Base-by-base conservation (phyloP, 2,113 vertebrate species). In the Willisornis vidua region DNA sequence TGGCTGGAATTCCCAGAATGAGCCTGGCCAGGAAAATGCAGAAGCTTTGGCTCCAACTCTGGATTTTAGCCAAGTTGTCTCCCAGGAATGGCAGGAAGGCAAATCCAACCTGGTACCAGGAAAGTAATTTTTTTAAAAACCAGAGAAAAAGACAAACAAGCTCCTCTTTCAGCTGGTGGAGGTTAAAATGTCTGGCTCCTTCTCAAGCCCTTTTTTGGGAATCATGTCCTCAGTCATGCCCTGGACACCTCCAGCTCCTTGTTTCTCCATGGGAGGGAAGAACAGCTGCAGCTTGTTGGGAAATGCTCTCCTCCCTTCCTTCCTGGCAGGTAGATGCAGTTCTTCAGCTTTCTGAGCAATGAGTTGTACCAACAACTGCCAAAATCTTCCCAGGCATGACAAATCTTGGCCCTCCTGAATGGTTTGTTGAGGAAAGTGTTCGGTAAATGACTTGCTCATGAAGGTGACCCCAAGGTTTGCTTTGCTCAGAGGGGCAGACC, bases 1-100 rank as follows among this genome's bases (percentile, higher is more conserved):
- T 2, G 43, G 59, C 82, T 86, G 92, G 65, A 55, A 89, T 98
- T 98, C 96, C 96, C 97, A 97, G 97, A 93, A 97, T 7, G 52
- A 96, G 86, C 74, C 75, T 90, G 94, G 95, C 94, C 95, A 93
- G 87, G 96, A 97, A 95, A 93, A 65, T 4, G 16, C 54, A 81
- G 68, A 87, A 87, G 55, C 24, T 31, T 93, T 89, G 90, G 71
- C 84, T 85, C 58, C 11, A 6, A 18, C 46, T 91, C 52, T 35
- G 75, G 24, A 6, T 46, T 94, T 94, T 70, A 46, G 63, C 76
- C 51, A 93, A 81, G 15, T 16, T 61, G 22, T 28, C 5, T 18
- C 71, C 74, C 58, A 82, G 24, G 33, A 89, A 31, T 31, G 92
- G 93, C 81, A 59, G 57, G 43, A n/a, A 63, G 74, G 77, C 43